Conservation (phyloP, 2,113 vertebrate species). For the Seriola aureovittata region DNA sequence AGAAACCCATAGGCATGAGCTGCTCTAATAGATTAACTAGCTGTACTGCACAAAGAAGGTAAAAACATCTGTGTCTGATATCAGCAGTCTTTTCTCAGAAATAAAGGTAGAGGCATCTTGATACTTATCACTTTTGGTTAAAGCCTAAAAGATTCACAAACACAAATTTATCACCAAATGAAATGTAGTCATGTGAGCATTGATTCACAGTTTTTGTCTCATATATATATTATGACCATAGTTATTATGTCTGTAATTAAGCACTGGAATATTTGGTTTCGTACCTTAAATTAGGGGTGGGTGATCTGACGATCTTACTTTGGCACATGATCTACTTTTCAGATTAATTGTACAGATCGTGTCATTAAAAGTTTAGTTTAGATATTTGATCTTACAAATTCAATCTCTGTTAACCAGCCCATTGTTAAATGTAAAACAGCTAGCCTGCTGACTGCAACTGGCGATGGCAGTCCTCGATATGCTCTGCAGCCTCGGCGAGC, state of each 20-base stretch:
- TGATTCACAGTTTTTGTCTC: neutral
- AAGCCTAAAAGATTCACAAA: neutral
- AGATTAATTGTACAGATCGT: no score
- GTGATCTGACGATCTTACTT: no score
- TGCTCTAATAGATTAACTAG: constrained; percentile 69
- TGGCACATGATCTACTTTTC: no score
- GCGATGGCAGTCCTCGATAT: no score
- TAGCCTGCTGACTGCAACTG: no score
- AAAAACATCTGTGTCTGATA: constrained; percentile 55
- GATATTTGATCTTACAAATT: no score
- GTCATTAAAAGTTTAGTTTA: no score
- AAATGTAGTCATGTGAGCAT: neutral
- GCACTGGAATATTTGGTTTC: neutral
- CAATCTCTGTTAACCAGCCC: no score
- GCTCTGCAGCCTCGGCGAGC: no score
- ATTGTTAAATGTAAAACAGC: no score
- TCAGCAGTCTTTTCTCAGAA: constrained; percentile 10
- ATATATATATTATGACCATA: neutral
- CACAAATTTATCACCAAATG: neutral
- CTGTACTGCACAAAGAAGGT: constrained; percentile 61
- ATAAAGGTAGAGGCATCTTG: neutral
- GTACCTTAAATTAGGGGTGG: no score
- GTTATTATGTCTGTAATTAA: neutral
- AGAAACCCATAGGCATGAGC: constrained; percentile 64
- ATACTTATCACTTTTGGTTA: neutral